A percentile compares a stretch with the other conserved stretches of the same genome.
phyloP scores from a whole-genome alignment of 1,140 invertebrate genomes.

The Tyrophagus putrescentiae region DNA sequence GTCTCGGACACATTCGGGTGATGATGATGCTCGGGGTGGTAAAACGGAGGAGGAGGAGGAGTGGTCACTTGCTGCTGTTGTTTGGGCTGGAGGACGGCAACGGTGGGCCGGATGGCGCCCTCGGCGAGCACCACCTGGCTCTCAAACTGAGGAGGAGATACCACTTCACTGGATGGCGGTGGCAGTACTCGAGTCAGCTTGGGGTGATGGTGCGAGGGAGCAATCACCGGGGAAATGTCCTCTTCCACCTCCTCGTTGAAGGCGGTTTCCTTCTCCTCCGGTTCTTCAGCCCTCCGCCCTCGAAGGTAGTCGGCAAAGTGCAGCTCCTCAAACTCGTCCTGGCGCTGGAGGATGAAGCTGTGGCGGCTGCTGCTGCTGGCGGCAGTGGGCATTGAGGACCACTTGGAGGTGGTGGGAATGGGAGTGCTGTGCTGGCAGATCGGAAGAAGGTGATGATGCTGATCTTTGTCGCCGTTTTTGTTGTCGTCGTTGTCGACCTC shows the following conservation, averaged over 20 bases:
- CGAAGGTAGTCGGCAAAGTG: background rate
- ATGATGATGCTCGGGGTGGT: too few relatives aligned
- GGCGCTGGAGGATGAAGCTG: slow-evolving; percentile 2
- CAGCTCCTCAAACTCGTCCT: slow-evolving; percentile 3
- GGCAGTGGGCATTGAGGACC: too few relatives aligned
- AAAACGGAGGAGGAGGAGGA: too few relatives aligned
- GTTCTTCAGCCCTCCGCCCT: background rate
- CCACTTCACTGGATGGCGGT: background rate
- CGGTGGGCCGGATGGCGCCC: background rate
- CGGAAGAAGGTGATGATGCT: too few relatives aligned
- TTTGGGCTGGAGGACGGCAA: background rate
- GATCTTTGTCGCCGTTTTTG: too few relatives aligned
- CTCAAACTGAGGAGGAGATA: background rate
- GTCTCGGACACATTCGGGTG: too few relatives aligned
- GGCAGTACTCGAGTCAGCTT: background rate
- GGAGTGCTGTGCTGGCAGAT: too few relatives aligned
- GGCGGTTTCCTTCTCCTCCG: background rate
- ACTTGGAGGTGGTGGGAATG: too few relatives aligned
- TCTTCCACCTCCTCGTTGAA: background rate
- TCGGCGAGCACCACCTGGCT: background rate
- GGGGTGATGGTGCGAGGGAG: background rate
- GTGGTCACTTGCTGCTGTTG: too few relatives aligned
- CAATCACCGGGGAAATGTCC: background rate
- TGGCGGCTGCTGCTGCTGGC: background rate
- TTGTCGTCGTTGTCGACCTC: too few relatives aligned